phyloP scores from a whole-genome alignment of 2,888 invertebrate genomes.

The Tromatobia lineatoria region DNA sequence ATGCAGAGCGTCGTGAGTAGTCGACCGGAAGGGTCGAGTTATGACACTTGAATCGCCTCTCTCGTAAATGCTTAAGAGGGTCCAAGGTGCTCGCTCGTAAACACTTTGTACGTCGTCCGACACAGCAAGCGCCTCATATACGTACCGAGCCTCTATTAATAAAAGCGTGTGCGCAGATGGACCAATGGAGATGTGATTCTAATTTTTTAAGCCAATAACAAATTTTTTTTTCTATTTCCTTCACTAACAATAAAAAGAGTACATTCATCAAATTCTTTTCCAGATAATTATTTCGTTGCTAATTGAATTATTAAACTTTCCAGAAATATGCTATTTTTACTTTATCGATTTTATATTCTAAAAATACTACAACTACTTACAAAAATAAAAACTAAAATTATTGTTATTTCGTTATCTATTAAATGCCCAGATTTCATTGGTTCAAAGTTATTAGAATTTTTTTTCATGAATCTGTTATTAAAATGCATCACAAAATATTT shows the following conservation, averaged over 20 bases:
- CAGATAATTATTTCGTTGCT: not conserved
- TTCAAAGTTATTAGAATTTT: too few relatives aligned
- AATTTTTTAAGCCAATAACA: conserved; percentile 32
- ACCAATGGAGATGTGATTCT: conserved; percentile 49
- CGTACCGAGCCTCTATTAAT: conserved; percentile 43
- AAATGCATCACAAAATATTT: too few relatives aligned
- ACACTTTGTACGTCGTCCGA: conserved; percentile 52
- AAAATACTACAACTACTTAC: too few relatives aligned
- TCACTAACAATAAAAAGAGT: not conserved
- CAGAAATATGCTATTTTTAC: too few relatives aligned
- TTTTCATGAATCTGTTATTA: too few relatives aligned
- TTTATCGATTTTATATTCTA: too few relatives aligned
- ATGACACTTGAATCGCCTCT: conserved; percentile 81
- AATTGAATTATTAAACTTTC: not conserved
- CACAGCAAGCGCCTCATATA: conserved; percentile 38
- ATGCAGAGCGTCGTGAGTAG: conserved; percentile 67
- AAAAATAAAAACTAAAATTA: too few relatives aligned
- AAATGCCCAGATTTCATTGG: too few relatives aligned
- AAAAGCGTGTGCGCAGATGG: conserved; percentile 32
- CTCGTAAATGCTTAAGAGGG: conserved; percentile 81
- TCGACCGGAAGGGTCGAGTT: conserved; percentile 83
- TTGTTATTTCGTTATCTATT: too few relatives aligned
- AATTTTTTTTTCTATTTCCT: conserved; percentile 4
- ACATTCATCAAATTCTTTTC: not conserved
- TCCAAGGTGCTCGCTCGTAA: conserved; percentile 74